These are phyloP conservation scores for Trichogramma evanescens DNA, from an alignment of 2,888 invertebrate species.

Conservation along the genomic window DNA sequence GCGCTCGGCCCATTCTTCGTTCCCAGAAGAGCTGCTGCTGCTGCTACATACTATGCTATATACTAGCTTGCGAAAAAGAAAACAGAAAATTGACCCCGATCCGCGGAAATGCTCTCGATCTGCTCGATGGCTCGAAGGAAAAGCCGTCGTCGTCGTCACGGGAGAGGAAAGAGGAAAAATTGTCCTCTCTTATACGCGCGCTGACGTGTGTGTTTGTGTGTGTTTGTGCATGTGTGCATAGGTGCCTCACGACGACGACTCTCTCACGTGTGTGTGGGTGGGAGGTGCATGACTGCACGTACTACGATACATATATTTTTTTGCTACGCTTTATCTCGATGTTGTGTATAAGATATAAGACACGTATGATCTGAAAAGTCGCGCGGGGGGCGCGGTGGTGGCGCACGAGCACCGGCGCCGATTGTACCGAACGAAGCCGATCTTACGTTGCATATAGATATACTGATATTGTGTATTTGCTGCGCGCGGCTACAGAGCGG, in stretches of 20 bases:
- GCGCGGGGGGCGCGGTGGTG: too few species aligned
- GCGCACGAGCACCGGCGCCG: too few species aligned
- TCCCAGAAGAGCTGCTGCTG: slow-evolving; percentile 7
- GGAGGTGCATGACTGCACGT: neutral
- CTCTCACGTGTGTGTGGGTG: neutral
- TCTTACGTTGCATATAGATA: too few species aligned
- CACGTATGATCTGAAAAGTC: too few species aligned
- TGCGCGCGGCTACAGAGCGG: too few species aligned
- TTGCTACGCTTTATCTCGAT: too few species aligned
- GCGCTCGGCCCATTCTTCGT: slow-evolving; percentile 18
- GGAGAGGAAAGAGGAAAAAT: neutral
- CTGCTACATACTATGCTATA: neutral
- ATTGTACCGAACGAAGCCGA: too few species aligned
- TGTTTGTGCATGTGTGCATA: neutral
- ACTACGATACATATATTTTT: too few species aligned
- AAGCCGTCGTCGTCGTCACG: slow-evolving; percentile 1
- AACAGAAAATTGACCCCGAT: slow-evolving; percentile 41
- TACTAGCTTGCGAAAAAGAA: slow-evolving; percentile 17
- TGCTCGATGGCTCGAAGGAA: slow-evolving; percentile 5
- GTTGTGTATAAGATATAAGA: too few species aligned
- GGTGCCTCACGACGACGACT: neutral
- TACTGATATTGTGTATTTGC: too few species aligned
- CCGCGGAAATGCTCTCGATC: slow-evolving; percentile 16
- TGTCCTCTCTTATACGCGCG: neutral
- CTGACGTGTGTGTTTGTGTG: neutral